Base-by-base conservation (phyloP, 1,140 invertebrate species). In the Zaprionus ornatus region DNA sequence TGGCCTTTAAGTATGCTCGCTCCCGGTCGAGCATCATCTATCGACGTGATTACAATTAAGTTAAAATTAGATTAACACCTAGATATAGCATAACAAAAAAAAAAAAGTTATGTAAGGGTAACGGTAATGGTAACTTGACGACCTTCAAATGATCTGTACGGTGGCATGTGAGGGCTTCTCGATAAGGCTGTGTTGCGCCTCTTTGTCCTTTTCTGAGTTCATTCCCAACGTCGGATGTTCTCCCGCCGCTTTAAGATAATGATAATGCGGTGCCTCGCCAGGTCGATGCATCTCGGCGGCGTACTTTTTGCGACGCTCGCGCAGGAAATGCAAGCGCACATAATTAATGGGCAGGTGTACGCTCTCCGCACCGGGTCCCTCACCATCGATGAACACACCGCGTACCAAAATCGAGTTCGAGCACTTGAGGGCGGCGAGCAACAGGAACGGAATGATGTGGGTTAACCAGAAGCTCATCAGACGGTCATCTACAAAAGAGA, bases 311-410 rank as follows among this genome's bases (percentile, higher is more conserved):
- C 92, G 92, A 50, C 94, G 93, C 69, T 95, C 94, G 54, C 94
- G 94, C 84, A 96, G 95, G 92, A 97, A 96, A 93, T 96, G 96
- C 13, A 97, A 92, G 68, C 96, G 93, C 15, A 97, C 94, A 91
- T 97, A 97, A 82, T 97, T 96, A 75, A 96, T 96, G 1, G 96
- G 96, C 91, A 97, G 96, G 59, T 96, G 95, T 0, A 97, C 96
- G 84, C 97, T 97, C 79, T 96, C 95, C 6, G 96, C 96, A 1
- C 95, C 95, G 0, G 95, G 95, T 76, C 97, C 96, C 84, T 97
- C 96, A 0, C 95, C 96, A 91, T 97, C 97, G 42, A 97, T 97
- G 90, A 96, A 97, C 2, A 98, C 96, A 1, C 97, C 97, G 50
- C 97, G 94, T 1, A 97, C 97, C 32, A 98, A 93, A 25, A 97